Evolutionary conservation across 2,797 vertebrate genomes (phyloP), one percentile per base, ranked within the genome.

Genomic region (Sibirionetta formosa): DNA sequence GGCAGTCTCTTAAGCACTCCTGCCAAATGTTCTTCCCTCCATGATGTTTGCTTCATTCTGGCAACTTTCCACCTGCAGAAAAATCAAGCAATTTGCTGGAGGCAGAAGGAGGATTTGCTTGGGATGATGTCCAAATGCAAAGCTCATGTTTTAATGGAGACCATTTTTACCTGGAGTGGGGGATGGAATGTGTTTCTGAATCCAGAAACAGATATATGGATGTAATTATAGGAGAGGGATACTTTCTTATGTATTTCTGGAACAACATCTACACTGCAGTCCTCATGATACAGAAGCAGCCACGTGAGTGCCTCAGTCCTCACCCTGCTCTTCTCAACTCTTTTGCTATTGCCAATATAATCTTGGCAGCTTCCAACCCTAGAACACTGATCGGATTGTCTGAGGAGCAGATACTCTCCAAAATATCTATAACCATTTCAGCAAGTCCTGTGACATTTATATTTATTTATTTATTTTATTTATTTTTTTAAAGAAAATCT

Each of bases 1-100:
- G 95, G 93, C 95, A 97, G 89, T 68, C 87, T 40, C 51, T 83
- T 86, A 18, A 33, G 24, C 18, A 7, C 35, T 83, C 54, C 42
- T 95, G 95, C 91, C 95, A 97, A 95, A 90, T 93, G 65, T 81
- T 97, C 89, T 96, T 93, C 87, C 87, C 69, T 93, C 70, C 77
- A 35, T 27, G 80, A 84, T 94, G 90, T 94, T 95, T 94, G 54
- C 89, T 83, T 94, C 91, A 76, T 94, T 65, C 94, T 97, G 96
- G 96, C 94, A 94, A 5, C 63, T 72, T 94, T 95, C 96, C 96
- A 88, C 44, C 51, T 93, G 84, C 72, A 88, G 69, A 35, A 89
- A 94, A 95, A 90, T 65, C 68, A 86, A 93, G 54, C 69, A 76
- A 93, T 94, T 96, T 92, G 79, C 88, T 93, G 79, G 44, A 92